Conservation (phyloP, 2,888 invertebrate species). For the Drosophila nr. fundita region DNA sequence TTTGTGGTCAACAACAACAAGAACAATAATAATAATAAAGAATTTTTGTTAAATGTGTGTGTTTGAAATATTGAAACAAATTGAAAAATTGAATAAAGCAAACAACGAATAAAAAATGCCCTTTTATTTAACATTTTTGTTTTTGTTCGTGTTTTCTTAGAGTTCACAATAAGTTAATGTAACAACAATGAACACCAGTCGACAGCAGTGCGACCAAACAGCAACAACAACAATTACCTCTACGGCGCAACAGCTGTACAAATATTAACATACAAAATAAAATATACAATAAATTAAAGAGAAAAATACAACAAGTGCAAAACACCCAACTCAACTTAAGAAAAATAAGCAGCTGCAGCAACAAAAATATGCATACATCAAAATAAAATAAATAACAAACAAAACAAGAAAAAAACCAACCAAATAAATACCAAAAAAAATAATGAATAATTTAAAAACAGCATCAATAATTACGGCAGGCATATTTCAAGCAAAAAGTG, state of each 20-base stretch:
- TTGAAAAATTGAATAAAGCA: not conserved
- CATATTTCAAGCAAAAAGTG: constrained; percentile 28
- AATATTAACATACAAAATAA: constrained; percentile 59
- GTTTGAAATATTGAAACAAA: constrained; percentile 1
- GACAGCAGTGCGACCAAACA: constrained; percentile 41
- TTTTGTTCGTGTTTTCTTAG: constrained; percentile 23
- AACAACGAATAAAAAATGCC: constrained; percentile 1
- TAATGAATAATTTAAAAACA: constrained; percentile 13
- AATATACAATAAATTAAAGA: constrained; percentile 4
- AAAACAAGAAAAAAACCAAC: constrained; percentile 31
- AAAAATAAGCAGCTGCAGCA: constrained; percentile 43
- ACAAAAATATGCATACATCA: constrained; percentile 23
- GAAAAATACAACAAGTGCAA: constrained; percentile 38
- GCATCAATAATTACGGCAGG: constrained; percentile 18
- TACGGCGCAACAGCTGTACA: constrained; percentile 67
- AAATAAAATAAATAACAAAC: constrained; percentile 6
- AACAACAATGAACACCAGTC: constrained; percentile 24
- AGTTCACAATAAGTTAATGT: constrained; percentile 38
- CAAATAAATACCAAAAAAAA: constrained; percentile 55
- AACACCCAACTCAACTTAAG: constrained; percentile 31
- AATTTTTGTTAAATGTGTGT: constrained; percentile 17
- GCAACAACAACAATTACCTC: constrained; percentile 66
- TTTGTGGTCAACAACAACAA: constrained; percentile 2
- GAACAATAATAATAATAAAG: constrained; percentile 4
- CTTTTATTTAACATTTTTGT: constrained; percentile 2